phyloP scores from a whole-genome alignment of 1,140 invertebrate genomes.

The Drosophila fuyamai region DNA sequence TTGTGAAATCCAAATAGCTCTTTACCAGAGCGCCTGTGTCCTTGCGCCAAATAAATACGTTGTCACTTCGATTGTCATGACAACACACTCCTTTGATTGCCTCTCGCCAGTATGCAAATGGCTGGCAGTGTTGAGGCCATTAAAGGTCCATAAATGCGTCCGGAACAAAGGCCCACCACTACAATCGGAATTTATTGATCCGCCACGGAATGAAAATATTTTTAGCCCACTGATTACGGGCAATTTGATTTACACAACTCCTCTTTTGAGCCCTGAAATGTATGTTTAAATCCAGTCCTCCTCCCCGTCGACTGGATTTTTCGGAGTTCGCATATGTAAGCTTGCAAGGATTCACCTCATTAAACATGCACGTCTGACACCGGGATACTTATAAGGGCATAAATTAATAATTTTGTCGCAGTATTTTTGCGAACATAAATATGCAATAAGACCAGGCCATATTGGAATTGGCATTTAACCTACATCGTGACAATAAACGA shows the following conservation, averaged over 20 bases:
- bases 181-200: slow-evolving; percentile 47
- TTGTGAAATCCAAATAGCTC: slow-evolving; percentile 6
- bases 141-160: slow-evolving; percentile 36
- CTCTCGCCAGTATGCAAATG: slow-evolving; percentile 31
- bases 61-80: slow-evolving; percentile 10
- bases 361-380: slow-evolving; percentile 30
- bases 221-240: slow-evolving; percentile 15
- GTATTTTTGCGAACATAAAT: slow-evolving; percentile 50
- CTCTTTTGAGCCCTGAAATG: not conserved
- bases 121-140: slow-evolving; percentile 33
- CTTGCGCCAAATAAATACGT: slow-evolving; percentile 31
- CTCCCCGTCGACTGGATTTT: slow-evolving; percentile 1
- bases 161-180: slow-evolving; percentile 22
- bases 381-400: slow-evolving; percentile 34
- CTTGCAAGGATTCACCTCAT: slow-evolving; percentile 20
- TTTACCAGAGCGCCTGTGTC: slow-evolving; percentile 1
- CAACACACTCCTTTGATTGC: slow-evolving; percentile 29
- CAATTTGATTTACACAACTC: slow-evolving; percentile 9
- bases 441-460: slow-evolving; percentile 34
- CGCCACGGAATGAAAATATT: slow-evolving; percentile 27
- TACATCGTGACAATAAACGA: slow-evolving; percentile 1
- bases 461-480: slow-evolving; percentile 30
- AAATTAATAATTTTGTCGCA: slow-evolving; percentile 64
- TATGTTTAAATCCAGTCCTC: slow-evolving; percentile 8
- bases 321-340: slow-evolving; percentile 28